Evolutionary conservation across 1,140 invertebrate genomes (phyloP).

Genomic region (Vanessa atalanta): DNA sequence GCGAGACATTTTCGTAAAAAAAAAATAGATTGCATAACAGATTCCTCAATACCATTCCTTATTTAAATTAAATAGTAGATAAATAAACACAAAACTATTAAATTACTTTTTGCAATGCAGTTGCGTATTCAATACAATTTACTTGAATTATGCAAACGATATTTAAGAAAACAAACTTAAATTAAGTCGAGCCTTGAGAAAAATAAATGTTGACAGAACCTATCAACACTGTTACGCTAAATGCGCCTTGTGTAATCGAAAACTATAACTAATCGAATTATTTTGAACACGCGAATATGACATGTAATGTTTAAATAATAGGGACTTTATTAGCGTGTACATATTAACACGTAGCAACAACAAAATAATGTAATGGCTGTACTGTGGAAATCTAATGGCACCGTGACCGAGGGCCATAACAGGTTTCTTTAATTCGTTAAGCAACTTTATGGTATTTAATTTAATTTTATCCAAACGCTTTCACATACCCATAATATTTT

Average conservation of each 20-base stretch:
- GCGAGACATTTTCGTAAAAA: no score
- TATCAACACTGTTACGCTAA: conserved; percentile 24
- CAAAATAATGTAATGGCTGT: conserved; percentile 6
- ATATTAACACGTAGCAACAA: not conserved
- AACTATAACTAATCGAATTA: conserved; percentile 7
- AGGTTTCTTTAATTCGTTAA: not conserved
- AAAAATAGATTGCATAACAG: no score
- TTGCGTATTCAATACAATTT: conserved; percentile 10
- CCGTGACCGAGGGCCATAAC: not conserved
- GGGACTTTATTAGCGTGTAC: conserved; percentile 3
- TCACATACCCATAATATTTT: no score
- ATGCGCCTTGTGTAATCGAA: conserved; percentile 12
- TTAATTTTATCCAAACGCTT: no score
- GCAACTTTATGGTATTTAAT: not conserved
- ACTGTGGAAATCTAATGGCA: not conserved
- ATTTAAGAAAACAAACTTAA: conserved; percentile 10
- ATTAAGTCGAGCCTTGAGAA: conserved; percentile 22
- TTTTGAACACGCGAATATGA: conserved; percentile 14
- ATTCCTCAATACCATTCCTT: not conserved
- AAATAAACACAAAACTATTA: not conserved
- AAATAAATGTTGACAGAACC: conserved; percentile 20
- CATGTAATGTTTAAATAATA: conserved; percentile 17
- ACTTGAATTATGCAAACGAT: not conserved
- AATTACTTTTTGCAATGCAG: not conserved
- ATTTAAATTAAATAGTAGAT: not conserved